Evolutionary conservation across 2,797 vertebrate genomes (phyloP).

Genomic region (Selene dorsalis): DNA sequence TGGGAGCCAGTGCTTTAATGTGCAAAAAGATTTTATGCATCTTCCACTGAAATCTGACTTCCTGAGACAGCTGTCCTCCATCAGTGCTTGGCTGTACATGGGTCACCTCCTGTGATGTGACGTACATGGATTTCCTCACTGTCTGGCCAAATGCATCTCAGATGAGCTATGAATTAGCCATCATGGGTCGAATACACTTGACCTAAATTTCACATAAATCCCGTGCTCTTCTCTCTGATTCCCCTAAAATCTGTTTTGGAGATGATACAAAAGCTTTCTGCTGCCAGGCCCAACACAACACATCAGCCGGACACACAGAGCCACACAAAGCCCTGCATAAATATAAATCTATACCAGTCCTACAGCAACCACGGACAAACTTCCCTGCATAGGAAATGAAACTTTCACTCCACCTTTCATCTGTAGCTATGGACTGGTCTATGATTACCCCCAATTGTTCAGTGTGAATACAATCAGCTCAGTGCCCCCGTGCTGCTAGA

Average conservation of each 20-base stretch:
- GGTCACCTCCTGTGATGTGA: constrained; percentile 21
- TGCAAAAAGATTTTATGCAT: not conserved
- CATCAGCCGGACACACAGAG: not conserved
- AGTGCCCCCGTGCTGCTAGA: constrained; percentile 37
- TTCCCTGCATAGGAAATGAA: not conserved
- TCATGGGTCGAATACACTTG: constrained; percentile 10
- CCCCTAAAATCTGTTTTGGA: constrained; percentile 5
- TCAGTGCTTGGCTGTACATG: constrained; percentile 26
- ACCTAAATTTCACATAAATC: constrained; percentile 22
- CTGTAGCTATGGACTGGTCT: constrained; percentile 25
- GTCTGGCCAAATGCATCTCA: constrained; percentile 19
- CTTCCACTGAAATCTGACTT: not conserved
- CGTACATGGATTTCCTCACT: constrained; percentile 11
- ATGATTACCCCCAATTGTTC: constrained; percentile 46
- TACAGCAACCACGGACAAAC: not conserved
- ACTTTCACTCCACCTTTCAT: constrained; percentile 17
- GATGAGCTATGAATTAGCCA: constrained; percentile 21
- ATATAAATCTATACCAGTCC: not conserved
- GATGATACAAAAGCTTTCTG: not conserved
- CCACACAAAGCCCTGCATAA: not conserved
- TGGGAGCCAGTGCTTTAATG: constrained; percentile 5
- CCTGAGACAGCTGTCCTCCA: constrained; percentile 26
- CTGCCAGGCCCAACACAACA: not conserved
- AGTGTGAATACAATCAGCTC: constrained; percentile 43
- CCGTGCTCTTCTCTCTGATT: not conserved